Evolutionary conservation across 2,113 vertebrate genomes (phyloP), one percentile per base, ranked within the genome.

Genomic region (Tragelaphus scriptus): DNA sequence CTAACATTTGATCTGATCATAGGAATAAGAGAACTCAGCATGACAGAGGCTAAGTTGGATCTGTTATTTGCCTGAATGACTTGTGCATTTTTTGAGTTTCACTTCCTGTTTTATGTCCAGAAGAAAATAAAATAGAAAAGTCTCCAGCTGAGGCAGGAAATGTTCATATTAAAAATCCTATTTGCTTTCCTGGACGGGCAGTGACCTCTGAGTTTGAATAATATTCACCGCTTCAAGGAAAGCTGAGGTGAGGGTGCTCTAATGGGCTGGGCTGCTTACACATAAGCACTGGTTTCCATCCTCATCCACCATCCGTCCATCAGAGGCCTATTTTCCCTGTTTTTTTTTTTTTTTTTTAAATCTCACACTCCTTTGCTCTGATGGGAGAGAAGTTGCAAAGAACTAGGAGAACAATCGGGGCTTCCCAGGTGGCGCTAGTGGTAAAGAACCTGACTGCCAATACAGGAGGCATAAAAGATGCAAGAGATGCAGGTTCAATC

Each of bases 71-170:
- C 55, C 68, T 56, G 56, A 61, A 90, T 1, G 14, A 61, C 63
- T 77, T n/a, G 30, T 30, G 30, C 7, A 3, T 81, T 88, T 95
- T 95, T 77, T 16, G 9, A 88, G 16, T 68, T 91, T 61, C 49
- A 53, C 81, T 88, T 97, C 55, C 53, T 95, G 1, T 95, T 94
- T 88, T 95, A 36, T 85, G 84, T 96, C n/a, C 53, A 68, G 77
- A 77, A 85, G 40, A 53, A 85, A 95, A 84, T 59, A 40, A 65
- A 68, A 71, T 0, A 59, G 23, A 40, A 59, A 49, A 19, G 25
- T 65, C 32, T 93, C 51, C 79, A 86, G 55, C 47, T 7, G 2
- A 63, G 53, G 25, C 8, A 2, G 49, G n/a, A 32, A 61, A 88
- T 17, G 32, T 12, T 80, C 63, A 15, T 9, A 26, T 25, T 68